Conservation (phyloP, 2,888 invertebrate genomes). For the Phasia obesa region DNA sequence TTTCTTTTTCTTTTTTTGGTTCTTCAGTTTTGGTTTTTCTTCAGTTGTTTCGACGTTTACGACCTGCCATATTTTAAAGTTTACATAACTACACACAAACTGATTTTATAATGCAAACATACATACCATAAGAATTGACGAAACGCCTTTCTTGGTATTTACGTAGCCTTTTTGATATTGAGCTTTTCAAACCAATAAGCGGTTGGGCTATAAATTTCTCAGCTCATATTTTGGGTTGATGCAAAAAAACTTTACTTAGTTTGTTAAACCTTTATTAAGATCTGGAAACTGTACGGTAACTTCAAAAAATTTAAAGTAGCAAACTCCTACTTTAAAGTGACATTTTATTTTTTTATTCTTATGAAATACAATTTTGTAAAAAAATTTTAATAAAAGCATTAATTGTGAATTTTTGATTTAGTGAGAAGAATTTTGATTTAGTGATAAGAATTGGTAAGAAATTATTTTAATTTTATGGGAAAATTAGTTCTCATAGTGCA, state of each 20-base stretch:
- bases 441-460: neutral
- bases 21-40: neutral
- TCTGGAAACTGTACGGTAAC: too few species aligned
- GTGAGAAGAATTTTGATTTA: neutral
- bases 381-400: too few species aligned
- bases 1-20: slow-evolving; percentile 2
- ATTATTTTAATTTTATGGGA: neutral
- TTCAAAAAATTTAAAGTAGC: too few species aligned
- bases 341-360: too few species aligned
- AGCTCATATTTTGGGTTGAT: too few species aligned
- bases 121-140: slow-evolving; percentile 1
- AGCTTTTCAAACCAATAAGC: slow-evolving; percentile 15
- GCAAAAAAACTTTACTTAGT: too few species aligned
- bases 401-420: too few species aligned
- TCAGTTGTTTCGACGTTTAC: neutral
- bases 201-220: slow-evolving; percentile 1
- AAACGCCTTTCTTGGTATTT: neutral
- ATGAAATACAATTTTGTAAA: too few species aligned
- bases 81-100: too few species aligned
- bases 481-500: neutral
- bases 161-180: neutral
- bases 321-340: too few species aligned
- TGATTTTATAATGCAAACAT: neutral
- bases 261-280: too few species aligned
- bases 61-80: too few species aligned